These are phyloP conservation scores for Chrosomus eos DNA, from an alignment of 2,797 vertebrate genomes.

Conservation along the genomic window DNA sequence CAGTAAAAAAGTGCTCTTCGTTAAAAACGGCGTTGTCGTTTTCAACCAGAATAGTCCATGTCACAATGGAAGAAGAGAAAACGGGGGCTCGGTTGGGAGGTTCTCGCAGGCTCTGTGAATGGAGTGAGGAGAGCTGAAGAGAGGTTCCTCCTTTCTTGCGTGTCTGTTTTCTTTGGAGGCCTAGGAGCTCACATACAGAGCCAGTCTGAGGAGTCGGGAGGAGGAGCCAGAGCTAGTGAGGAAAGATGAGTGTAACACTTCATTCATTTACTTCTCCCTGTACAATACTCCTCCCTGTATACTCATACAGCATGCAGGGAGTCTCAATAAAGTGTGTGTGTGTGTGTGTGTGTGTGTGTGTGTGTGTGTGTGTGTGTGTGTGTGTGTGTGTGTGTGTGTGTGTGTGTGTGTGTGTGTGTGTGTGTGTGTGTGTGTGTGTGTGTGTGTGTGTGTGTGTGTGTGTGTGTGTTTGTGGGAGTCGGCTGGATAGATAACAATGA, in stretches of 20 bases:
- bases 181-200: constrained; percentile 82
- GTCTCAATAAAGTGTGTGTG: constrained; percentile 28
- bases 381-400: constrained; percentile 19
- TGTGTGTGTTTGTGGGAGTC: constrained; percentile 18
- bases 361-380: constrained; percentile 2
- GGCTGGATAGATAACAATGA: constrained; percentile 33
- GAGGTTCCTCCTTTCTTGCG: constrained; percentile 79
- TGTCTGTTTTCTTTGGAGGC: constrained; percentile 77
- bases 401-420: constrained; percentile 13
- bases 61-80: constrained; percentile 44
- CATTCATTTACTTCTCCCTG: constrained; percentile 79
- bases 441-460: constrained; percentile 1
- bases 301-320: constrained; percentile 47
- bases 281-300: constrained; percentile 46
- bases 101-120: constrained; percentile 70
- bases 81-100: constrained; percentile 51
- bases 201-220: constrained; percentile 74
- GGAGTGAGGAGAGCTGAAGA: constrained; percentile 66
- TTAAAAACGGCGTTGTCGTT: neutral
- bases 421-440: neutral
- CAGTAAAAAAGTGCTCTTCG: neutral
- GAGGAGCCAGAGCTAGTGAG: constrained; percentile 69
- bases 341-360: constrained; percentile 1
- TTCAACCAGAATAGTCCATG: constrained; percentile 44
- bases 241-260: constrained; percentile 73